Conservation (phyloP, 30 jellyfish, hydroid and myxozoan species). For the Euphysa ruthae region DNA sequence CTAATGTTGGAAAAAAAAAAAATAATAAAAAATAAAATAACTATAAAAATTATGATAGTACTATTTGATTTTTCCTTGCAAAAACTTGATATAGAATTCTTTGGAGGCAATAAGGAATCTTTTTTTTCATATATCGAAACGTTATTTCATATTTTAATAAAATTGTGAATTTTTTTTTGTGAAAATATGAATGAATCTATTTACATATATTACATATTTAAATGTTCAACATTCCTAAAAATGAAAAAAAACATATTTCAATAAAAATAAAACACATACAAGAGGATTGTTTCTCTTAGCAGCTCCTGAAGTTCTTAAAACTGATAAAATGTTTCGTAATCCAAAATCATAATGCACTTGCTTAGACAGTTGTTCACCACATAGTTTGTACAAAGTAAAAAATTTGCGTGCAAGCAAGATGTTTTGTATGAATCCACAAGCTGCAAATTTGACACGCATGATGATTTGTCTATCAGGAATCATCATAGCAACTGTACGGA, state of each 20-base stretch:
- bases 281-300: conserved; percentile 70
- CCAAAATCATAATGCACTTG: conserved; percentile 93
- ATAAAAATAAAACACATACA: conserved; percentile 14
- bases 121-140: no score
- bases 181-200: no score
- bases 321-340: conserved; percentile 70
- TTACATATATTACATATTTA: no score
- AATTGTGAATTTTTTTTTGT: no score
- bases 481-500: conserved; percentile 91
- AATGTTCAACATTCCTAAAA: no score
- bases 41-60: no score
- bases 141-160: no score
- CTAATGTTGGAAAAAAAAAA: neutral
- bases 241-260: neutral
- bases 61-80: no score
- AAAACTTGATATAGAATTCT: no score
- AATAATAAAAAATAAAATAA: neutral
- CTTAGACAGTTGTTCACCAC: conserved; percentile 74
- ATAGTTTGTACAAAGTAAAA: conserved; percentile 67
- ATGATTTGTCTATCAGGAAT: conserved; percentile 91
- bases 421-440: conserved; percentile 77
- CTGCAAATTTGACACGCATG: conserved; percentile 80
- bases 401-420: conserved; percentile 62
- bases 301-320: conserved; percentile 74
- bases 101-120: neutral